A percentile compares a stretch with the other conserved stretches of the same genome.
phyloP scores from a whole-genome alignment of 2,113 vertebrate species.

The Ondatra zibethicus region DNA sequence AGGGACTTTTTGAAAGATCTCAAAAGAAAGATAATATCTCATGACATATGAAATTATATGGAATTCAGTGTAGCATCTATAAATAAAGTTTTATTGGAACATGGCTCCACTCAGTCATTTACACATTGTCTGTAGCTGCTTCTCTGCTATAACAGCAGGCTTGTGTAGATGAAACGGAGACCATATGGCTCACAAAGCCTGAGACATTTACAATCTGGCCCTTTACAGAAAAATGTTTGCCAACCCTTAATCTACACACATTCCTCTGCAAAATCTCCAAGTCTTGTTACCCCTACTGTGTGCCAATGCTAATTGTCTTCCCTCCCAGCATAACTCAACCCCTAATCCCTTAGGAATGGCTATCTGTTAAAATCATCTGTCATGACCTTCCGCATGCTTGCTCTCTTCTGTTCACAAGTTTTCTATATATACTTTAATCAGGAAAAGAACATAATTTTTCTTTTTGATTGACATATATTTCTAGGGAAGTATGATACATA shows the following conservation, averaged over 20 bases:
- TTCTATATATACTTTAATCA: background rate
- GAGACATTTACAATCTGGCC: background rate
- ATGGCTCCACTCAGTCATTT: background rate
- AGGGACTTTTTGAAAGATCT: background rate
- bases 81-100: constrained; percentile 63
- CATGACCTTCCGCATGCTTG: background rate
- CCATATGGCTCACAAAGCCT: constrained; percentile 27
- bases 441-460: background rate
- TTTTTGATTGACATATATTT: background rate
- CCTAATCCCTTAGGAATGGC: background rate
- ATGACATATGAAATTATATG: background rate
- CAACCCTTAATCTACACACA: background rate
- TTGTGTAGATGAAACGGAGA: constrained; percentile 11
- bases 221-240: background rate
- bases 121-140: constrained; percentile 11
- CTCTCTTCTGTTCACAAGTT: background rate
- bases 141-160: background rate
- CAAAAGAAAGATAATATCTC: background rate
- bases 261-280: background rate
- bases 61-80: constrained; percentile 38
- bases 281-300: background rate
- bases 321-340: background rate
- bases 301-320: background rate
- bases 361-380: background rate
- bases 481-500: background rate